phyloP scores from a whole-genome alignment of 2,888 invertebrate genomes.

The Cerastis leucographa region DNA sequence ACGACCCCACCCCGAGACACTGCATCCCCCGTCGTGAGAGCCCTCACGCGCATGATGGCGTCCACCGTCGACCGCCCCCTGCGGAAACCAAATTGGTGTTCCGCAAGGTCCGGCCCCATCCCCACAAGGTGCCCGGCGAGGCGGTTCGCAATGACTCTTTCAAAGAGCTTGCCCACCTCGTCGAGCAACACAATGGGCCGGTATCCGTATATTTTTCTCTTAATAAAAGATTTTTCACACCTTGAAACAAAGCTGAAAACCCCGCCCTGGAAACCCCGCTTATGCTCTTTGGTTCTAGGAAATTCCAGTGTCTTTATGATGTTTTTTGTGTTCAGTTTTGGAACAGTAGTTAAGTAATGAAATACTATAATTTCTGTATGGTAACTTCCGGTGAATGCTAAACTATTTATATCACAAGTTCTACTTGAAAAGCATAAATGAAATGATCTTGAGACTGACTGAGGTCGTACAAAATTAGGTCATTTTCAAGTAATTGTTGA shows the following conservation, averaged over 20 bases:
- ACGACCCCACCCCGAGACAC: too few species aligned
- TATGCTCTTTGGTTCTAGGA: too few species aligned
- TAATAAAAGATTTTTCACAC: background rate
- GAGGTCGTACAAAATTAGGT: conserved; percentile 22
- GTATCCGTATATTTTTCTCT: background rate
- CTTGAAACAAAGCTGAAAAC: background rate
- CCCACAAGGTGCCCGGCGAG: too few species aligned
- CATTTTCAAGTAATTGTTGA: background rate
- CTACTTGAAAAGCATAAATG: conserved; percentile 42
- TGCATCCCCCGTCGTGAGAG: too few species aligned
- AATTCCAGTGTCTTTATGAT: background rate
- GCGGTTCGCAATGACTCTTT: too few species aligned
- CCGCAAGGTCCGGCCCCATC: too few species aligned
- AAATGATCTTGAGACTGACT: conserved; percentile 20
- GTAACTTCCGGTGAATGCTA: conserved; percentile 31
- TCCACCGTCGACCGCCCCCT: too few species aligned
- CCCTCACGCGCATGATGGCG: too few species aligned
- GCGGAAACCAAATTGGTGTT: too few species aligned
- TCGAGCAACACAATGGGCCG: too few species aligned
- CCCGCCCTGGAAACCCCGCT: too few species aligned
- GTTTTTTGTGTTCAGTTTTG: background rate
- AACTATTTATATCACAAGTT: conserved; percentile 51
- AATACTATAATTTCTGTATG: background rate
- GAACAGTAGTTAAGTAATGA: background rate
- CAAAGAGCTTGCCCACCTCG: too few species aligned